Conservation (phyloP, 2,113 vertebrate species). For the Meles meles region DNA sequence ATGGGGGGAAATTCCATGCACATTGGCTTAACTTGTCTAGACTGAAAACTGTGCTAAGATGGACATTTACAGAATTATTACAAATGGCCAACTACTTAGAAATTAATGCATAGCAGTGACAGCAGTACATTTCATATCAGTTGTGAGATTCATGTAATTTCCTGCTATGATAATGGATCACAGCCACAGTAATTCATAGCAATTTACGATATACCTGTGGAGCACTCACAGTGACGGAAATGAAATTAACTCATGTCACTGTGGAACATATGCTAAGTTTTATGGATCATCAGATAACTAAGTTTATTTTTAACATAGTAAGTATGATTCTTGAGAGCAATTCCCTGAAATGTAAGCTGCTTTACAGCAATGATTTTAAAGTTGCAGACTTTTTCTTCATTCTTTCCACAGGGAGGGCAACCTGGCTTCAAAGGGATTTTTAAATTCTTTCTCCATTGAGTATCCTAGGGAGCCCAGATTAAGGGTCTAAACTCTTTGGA, state of each 20-base stretch:
- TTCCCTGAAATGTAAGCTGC: not conserved
- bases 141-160: conserved; percentile 66
- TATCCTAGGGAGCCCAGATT: not conserved
- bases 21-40: conserved; percentile 61
- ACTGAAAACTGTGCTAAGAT: conserved; percentile 54
- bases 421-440: not conserved
- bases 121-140: conserved; percentile 45
- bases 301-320: conserved; percentile 38
- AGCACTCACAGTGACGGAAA: conserved; percentile 53
- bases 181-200: conserved; percentile 55
- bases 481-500: not conserved
- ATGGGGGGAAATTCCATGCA: conserved; percentile 36
- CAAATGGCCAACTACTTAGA: conserved; percentile 63
- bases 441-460: not conserved
- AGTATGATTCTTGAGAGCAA: not conserved
- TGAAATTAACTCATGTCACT: conserved; percentile 52
- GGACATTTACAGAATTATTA: conserved; percentile 63
- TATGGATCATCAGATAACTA: conserved; percentile 44
- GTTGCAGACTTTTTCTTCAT: not conserved
- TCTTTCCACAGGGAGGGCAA: not conserved
- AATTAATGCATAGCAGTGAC: conserved; percentile 66
- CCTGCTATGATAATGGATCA: conserved; percentile 70
- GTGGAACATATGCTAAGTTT: conserved; percentile 20
- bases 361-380: not conserved
- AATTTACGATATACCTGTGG: conserved; percentile 66